Evolutionary conservation across 2,113 vertebrate species (phyloP).

Genomic region (Ameiurus melas): DNA sequence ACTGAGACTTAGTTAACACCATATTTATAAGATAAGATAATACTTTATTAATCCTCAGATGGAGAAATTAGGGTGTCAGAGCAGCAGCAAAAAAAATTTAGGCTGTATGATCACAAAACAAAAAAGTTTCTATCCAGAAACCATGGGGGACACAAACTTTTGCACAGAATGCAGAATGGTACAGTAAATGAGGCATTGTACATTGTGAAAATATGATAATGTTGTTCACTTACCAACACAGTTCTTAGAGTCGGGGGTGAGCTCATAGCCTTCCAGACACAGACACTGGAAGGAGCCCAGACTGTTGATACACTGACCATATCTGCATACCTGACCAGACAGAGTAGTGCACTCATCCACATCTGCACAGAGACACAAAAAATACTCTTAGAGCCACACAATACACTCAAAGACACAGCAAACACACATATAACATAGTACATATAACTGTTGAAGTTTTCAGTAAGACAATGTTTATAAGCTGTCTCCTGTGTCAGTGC

Average conservation of each 20-base stretch:
- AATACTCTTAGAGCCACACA: background rate
- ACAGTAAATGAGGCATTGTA: background rate
- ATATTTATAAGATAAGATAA: no score
- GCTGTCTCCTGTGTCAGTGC: background rate
- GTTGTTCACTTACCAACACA: slow-evolving; percentile 79
- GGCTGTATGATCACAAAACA: background rate
- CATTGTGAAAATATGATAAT: background rate
- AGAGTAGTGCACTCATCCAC: slow-evolving; percentile 85
- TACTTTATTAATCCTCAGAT: no score
- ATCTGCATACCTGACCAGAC: slow-evolving; percentile 85
- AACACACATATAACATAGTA: no score
- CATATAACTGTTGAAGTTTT: no score
- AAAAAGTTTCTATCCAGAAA: background rate
- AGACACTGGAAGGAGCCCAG: slow-evolving; percentile 90
- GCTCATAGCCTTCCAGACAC: slow-evolving; percentile 90
- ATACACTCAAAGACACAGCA: background rate
- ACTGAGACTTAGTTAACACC: background rate
- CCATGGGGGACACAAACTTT: background rate
- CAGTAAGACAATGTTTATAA: background rate
- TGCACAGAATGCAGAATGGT: background rate
- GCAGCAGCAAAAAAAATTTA: background rate
- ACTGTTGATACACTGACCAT: slow-evolving; percentile 88
- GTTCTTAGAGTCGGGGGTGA: slow-evolving; percentile 86
- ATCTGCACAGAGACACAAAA: slow-evolving; percentile 68
- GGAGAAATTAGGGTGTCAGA: no score